A percentile compares a stretch with the other conserved stretches of the same genome.
These are phyloP conservation scores for Apamea monoglypha DNA, from an alignment of 2,888 invertebrate genomes.

Conservation along the genomic window DNA sequence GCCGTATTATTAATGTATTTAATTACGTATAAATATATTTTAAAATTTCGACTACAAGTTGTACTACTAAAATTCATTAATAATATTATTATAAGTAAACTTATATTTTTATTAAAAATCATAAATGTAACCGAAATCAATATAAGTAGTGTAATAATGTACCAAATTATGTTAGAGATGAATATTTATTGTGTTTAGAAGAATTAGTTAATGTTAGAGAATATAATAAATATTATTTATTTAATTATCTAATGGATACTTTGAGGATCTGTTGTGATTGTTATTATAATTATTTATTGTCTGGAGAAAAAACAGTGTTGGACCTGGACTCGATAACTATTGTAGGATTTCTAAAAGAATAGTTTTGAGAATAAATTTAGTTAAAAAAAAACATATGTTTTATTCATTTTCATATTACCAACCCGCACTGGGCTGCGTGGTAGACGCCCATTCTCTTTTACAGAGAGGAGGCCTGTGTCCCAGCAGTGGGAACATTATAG, in stretches of 20 bases:
- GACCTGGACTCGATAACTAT: slow-evolving; percentile 79
- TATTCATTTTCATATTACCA: slow-evolving; percentile 25
- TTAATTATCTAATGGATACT: slow-evolving; percentile 54
- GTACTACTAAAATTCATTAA: slow-evolving; percentile 49
- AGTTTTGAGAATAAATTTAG: slow-evolving; percentile 86
- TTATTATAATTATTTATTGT: slow-evolving; percentile 58
- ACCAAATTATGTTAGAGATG: slow-evolving; percentile 66
- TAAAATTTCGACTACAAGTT: slow-evolving; percentile 32
- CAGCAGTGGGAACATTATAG: not conserved
- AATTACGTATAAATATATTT: slow-evolving; percentile 15
- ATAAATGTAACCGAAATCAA: slow-evolving; percentile 56
- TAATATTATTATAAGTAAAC: slow-evolving; percentile 53
- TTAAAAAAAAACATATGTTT: slow-evolving; percentile 70
- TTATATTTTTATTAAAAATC: slow-evolving; percentile 64
- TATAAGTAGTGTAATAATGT: slow-evolving; percentile 58
- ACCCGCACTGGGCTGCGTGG: not conserved
- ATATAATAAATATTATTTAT: slow-evolving; percentile 57
- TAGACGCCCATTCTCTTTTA: too few species aligned
- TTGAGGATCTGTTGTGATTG: slow-evolving; percentile 65
- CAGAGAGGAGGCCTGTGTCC: not conserved
- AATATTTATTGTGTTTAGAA: slow-evolving; percentile 69
- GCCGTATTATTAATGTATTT: slow-evolving; percentile 24
- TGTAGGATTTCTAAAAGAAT: slow-evolving; percentile 83
- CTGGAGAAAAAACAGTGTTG: slow-evolving; percentile 80
- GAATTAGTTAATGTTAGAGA: slow-evolving; percentile 63